Evolutionary conservation across 2,797 vertebrate genomes (phyloP).

Genomic region (Acipenser ruthenus): DNA sequence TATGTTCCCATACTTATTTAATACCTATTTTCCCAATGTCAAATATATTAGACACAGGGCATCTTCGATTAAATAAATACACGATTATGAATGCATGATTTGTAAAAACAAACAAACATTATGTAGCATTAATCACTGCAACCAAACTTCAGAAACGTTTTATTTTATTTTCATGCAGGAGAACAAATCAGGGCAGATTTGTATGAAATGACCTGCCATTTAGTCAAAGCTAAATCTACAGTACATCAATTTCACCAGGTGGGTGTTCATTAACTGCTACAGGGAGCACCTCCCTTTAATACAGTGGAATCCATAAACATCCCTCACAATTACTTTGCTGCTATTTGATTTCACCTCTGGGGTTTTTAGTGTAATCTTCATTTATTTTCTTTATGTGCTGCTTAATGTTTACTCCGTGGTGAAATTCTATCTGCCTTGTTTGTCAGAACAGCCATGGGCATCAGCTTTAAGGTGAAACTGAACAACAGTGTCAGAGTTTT

Average conservation of each 20-base stretch:
- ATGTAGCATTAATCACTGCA: too few species aligned
- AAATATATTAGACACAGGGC: too few species aligned
- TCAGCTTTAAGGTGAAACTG: too few species aligned
- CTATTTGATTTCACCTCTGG: constrained; percentile 54
- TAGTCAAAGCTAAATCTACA: constrained; percentile 35
- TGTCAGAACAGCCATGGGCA: constrained; percentile 22
- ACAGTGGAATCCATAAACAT: constrained; percentile 52
- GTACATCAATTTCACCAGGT: constrained; percentile 44
- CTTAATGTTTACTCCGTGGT: constrained; percentile 53
- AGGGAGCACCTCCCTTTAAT: constrained; percentile 50
- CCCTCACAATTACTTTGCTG: constrained; percentile 48
- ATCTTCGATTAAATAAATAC: too few species aligned
- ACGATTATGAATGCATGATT: too few species aligned
- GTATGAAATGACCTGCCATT: constrained; percentile 52
- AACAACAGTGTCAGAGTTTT: not conserved
- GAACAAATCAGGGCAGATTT: constrained; percentile 46
- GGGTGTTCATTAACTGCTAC: constrained; percentile 55
- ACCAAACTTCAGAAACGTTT: too few species aligned
- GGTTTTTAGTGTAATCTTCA: constrained; percentile 41
- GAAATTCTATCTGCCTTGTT: constrained; percentile 46
- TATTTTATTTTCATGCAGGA: constrained; percentile 14
- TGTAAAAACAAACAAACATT: too few species aligned
- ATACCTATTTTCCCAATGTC: too few species aligned
- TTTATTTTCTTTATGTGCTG: constrained; percentile 41
- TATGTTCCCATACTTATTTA: too few species aligned